Evolutionary conservation across 2,113 vertebrate genomes (phyloP), one percentile per base, ranked within the genome.

Genomic region (Deroptyus accipitrinus): DNA sequence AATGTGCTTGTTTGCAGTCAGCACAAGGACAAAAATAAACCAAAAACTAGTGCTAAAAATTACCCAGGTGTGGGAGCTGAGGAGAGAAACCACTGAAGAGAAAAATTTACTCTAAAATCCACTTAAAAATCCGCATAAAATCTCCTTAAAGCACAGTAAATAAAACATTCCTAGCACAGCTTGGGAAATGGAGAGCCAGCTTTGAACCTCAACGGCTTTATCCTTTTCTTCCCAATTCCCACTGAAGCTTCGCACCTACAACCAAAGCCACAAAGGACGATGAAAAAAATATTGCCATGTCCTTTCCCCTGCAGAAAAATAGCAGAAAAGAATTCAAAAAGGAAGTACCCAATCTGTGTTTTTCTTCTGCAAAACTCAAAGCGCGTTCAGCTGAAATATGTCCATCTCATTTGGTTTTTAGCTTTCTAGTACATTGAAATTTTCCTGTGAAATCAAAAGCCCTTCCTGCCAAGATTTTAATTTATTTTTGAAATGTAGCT

Each of bases 401-500:
- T 44, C 74, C 35, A 7, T 0, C 41, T 70, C 3, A 0, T 82
- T 91, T 48, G 48, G 52, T 68, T 94, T 91, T 52, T 63, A 83
- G 49, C 57, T 63, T 57, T 72, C 17, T 0, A 0, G 12, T 69
- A 27, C 23, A 6, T 17, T 0, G 3, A 94, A 48, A 39, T 69
- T 92, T 92, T 17, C 77, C 81, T 73, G 84, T 3, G 33, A 95
- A 96, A 95, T 79, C 89, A 61, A 37, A 64, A 37, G 81, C 1
- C 0, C 62, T 72, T 73, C 62, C 42, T 64, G 94, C 88, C 95
- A 95, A 94, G 83, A 31, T 91, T 94, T 91, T 91, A 95, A 96
- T 94, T 95, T 61, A 11, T 76, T 84, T 79, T 69, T 55, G 69
- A 95, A 95, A 87, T 28, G 80, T 24, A 64, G 77, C 35, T 78